These are phyloP conservation scores for Drosophila mayri DNA, from an alignment of 1,140 invertebrate genomes.

Conservation along the genomic window DNA sequence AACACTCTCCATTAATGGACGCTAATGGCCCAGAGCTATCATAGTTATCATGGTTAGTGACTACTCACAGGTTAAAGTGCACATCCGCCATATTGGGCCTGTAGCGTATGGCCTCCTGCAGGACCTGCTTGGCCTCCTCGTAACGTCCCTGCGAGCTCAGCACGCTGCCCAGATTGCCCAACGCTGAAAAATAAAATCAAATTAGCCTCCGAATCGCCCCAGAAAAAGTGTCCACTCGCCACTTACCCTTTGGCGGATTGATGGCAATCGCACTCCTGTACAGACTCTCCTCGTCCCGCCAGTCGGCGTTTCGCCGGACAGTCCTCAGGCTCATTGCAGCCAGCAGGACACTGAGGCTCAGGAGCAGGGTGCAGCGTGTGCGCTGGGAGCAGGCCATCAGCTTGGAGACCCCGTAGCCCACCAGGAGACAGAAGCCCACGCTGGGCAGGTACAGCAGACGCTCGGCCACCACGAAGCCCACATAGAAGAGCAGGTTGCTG, in stretches of 20 bases:
- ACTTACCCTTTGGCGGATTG: conserved; percentile 98
- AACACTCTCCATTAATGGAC: neutral
- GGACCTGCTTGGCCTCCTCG: conserved; percentile 94
- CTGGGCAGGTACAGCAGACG: conserved; percentile 97
- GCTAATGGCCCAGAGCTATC: conserved; percentile 24
- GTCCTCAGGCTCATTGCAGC: conserved; percentile 92
- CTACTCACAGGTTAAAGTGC: conserved; percentile 98
- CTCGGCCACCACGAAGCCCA: conserved; percentile 98
- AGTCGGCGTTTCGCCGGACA: conserved; percentile 93
- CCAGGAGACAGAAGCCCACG: conserved; percentile 96
- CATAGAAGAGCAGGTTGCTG: conserved; percentile 97
- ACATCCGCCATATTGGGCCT: conserved; percentile 98
- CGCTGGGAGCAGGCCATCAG: conserved; percentile 76
- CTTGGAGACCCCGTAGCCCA: conserved; percentile 90
- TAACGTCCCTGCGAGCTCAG: conserved; percentile 93
- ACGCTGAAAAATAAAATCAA: conserved; percentile 87
- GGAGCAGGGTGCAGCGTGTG: conserved; percentile 85
- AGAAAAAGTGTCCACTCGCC: neutral
- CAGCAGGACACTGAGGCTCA: conserved; percentile 87
- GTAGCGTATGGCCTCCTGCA: conserved; percentile 93
- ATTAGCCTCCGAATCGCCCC: neutral
- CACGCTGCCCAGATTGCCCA: conserved; percentile 96
- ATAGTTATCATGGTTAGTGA: conserved; percentile 21
- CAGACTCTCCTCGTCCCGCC: conserved; percentile 96
- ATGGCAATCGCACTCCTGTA: conserved; percentile 95